Percentiles rank a stretch among this genome's conserved stretches.
Evolutionary conservation across 2,888 invertebrate genomes (phyloP).

Genomic region (Saturnia japonica): DNA sequence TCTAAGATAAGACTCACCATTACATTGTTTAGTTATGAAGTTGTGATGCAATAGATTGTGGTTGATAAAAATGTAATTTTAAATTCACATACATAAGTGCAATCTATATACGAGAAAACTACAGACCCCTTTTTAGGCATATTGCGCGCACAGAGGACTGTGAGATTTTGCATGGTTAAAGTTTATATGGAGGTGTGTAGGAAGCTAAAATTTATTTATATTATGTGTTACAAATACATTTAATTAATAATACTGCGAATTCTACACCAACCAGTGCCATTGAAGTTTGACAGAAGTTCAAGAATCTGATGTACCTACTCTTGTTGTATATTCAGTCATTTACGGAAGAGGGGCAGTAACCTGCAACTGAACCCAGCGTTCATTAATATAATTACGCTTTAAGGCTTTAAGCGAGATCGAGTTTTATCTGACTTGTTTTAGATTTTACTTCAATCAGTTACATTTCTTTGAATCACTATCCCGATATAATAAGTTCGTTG

Average conservation of each 20-base stretch:
- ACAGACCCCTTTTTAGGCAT: too few species aligned
- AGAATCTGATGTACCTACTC: too few species aligned
- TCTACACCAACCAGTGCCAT: too few species aligned
- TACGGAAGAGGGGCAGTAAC: conserved; percentile 14
- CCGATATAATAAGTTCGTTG: conserved; percentile 6
- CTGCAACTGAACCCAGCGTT: conserved; percentile 20
- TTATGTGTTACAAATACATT: too few species aligned
- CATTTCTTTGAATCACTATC: conserved; percentile 27
- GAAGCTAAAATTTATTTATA: too few species aligned
- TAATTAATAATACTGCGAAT: too few species aligned
- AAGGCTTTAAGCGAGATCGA: conserved; percentile 30
- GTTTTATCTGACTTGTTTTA: conserved; percentile 29
- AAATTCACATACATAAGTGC: too few species aligned
- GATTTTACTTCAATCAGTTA: conserved; percentile 30
- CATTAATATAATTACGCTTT: conserved; percentile 35
- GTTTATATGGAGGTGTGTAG: too few species aligned
- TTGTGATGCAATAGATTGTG: not conserved
- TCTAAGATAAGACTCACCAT: not conserved
- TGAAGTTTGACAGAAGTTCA: too few species aligned
- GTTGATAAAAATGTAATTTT: not conserved
- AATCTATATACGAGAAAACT: not conserved
- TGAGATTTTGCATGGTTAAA: too few species aligned
- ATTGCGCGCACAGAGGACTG: too few species aligned
- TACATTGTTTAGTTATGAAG: not conserved
- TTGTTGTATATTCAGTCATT: not conserved